These are phyloP conservation scores for Beris morrisii DNA, from an alignment of 2,888 invertebrate species.

Conservation along the genomic window DNA sequence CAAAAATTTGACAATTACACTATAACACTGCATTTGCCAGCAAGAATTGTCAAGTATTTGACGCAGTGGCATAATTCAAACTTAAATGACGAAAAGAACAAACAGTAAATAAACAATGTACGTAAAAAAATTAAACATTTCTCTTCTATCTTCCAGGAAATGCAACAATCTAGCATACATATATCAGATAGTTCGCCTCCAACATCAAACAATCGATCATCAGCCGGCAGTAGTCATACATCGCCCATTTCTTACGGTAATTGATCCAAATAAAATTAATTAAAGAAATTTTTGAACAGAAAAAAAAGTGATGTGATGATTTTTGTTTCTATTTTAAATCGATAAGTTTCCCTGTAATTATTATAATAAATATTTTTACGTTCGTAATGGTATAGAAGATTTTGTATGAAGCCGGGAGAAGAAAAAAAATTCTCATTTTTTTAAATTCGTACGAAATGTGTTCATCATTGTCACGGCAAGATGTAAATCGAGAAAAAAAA, in stretches of 20 bases:
- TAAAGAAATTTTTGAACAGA: background rate
- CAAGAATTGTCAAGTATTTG: too few species aligned
- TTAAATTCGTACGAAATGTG: too few species aligned
- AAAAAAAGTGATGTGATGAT: constrained; percentile 13
- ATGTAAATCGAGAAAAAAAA: too few species aligned
- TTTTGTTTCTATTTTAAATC: background rate
- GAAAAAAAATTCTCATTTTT: too few species aligned
- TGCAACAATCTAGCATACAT: constrained; percentile 37
- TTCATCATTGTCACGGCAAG: too few species aligned
- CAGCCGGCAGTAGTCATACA: constrained; percentile 30
- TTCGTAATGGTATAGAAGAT: background rate
- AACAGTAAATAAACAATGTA: too few species aligned
- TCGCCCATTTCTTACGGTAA: constrained; percentile 33
- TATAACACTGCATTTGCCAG: too few species aligned
- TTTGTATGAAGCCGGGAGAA: background rate
- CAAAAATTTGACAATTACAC: too few species aligned
- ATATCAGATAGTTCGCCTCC: constrained; percentile 34
- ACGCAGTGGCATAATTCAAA: too few species aligned
- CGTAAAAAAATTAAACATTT: too few species aligned
- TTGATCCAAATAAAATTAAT: background rate
- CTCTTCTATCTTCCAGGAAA: constrained; percentile 26
- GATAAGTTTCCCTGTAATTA: too few species aligned
- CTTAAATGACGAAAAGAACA: too few species aligned
- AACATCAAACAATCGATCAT: constrained; percentile 25
- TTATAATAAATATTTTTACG: background rate